Evolutionary conservation across 2,113 vertebrate species (phyloP).

Genomic region (Pyrgilauda ruficollis): DNA sequence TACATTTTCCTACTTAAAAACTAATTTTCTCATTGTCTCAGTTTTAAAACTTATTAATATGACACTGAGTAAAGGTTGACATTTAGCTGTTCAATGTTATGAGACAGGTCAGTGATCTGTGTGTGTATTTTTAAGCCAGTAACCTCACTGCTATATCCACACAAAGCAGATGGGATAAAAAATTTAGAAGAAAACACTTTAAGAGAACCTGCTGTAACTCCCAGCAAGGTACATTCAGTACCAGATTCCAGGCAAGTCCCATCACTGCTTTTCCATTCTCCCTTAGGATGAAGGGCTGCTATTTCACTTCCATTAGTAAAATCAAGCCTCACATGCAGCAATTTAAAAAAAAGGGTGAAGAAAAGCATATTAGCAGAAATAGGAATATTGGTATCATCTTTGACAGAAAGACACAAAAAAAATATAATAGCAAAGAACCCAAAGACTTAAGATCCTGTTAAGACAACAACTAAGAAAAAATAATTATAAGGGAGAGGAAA

Average conservation of each 20-base stretch:
- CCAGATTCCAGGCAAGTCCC: not conserved
- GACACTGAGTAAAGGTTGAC: not conserved
- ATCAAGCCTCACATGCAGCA: not conserved
- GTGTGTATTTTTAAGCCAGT: not conserved
- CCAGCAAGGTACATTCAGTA: not conserved
- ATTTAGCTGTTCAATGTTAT: not conserved
- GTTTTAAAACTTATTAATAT: not conserved
- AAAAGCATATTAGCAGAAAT: not conserved
- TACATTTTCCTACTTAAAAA: not conserved
- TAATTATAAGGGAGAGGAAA: not conserved
- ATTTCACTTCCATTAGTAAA: not conserved
- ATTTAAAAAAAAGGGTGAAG: not conserved
- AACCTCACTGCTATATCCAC: not conserved
- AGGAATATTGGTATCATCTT: not conserved
- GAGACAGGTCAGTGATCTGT: not conserved
- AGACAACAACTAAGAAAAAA: not conserved
- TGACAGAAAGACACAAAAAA: not conserved
- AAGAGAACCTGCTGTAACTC: not conserved
- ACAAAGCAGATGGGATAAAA: not conserved
- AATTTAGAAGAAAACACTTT: not conserved
- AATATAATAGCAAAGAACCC: not conserved
- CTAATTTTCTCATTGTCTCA: not conserved
- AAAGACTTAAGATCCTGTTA: not conserved
- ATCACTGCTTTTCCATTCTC: not conserved
- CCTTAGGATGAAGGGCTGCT: not conserved